Percentiles rank a stretch among this genome's conserved stretches.
Evolutionary conservation across 64 coral and sea anemone species (phyloP).

Genomic region (Acropora tenuis): DNA sequence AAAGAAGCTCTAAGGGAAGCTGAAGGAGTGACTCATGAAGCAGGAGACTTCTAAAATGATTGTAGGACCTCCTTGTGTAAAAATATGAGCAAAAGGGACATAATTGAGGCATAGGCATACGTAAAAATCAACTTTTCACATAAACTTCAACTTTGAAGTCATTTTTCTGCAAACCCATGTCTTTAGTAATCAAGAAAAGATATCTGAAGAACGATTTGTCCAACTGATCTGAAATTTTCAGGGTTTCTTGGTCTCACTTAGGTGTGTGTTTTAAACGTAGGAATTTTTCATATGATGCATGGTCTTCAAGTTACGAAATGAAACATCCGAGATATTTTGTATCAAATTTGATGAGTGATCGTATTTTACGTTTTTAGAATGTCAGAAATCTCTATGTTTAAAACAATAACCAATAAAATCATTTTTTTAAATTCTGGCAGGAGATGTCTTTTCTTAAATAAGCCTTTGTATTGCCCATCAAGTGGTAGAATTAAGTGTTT

Average conservation of each 20-base stretch:
- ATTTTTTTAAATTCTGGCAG: conserved; percentile 9
- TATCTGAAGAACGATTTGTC: background rate
- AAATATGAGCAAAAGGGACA: background rate
- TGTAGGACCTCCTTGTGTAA: background rate
- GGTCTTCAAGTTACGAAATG: background rate
- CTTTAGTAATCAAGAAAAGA: background rate
- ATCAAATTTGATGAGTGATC: background rate
- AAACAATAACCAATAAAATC: background rate
- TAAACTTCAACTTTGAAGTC: background rate
- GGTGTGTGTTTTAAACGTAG: background rate
- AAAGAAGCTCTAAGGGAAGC: too few relatives aligned
- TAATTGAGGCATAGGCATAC: background rate
- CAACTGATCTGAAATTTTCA: conserved; percentile 6
- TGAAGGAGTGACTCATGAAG: too few relatives aligned
- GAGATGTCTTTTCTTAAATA: conserved; percentile 42
- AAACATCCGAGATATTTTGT: background rate
- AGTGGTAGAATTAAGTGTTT: conserved; percentile 32
- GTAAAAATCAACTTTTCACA: background rate
- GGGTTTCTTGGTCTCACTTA: background rate
- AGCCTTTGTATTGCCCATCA: conserved; percentile 41
- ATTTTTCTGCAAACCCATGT: background rate
- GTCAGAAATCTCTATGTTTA: background rate
- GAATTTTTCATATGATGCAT: background rate
- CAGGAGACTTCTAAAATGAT: background rate
- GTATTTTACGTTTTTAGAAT: background rate